Base-by-base conservation (phyloP, 2,797 vertebrate genomes). In the Diplodus sargus region DNA sequence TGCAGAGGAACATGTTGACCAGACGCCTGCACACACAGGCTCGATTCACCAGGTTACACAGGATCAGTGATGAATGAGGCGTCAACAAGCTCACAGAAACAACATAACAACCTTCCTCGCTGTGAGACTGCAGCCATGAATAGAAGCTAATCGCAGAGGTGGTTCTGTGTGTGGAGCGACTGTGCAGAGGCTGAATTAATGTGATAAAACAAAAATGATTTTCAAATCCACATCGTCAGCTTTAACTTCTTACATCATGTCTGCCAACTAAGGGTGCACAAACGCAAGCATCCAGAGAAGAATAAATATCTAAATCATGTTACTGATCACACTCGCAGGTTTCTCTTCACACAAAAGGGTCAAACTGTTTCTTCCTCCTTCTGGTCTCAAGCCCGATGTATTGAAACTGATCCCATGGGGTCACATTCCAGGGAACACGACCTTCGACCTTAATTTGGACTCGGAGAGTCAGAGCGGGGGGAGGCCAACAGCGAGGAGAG, bases 381-480 rank as follows among this genome's bases (percentile, higher is more conserved):
- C 5, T 0, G 57, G 42, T 70, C 16, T 43, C 28, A 48, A 51
- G 17, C 30, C 54, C 60, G 18, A 64, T 16, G 4, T 7, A 10
- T 7, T 52, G 54, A 78, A 84, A 70, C 14, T 18, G 64, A 85
- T 75, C 59, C 22, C 28, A 15, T 39, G 0, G 22, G 54, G 12
- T 73, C 23, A 74, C 53, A 78, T 78, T 75, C 63, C 28, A 59
- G 23, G 28, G 8, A 49, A 39, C 30, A 14, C 63, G 70, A 88
- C 83, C 86, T 83, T 62, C 81, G 8, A 76, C 79, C 57, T 81
- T 43, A 10, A 39, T 45, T 45, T 34, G 25, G 75, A 14, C 28
- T 70, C 12, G 25, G 13, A 49, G 2, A 13, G 14, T 34, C 23
- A 43, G 34, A 39, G 34, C 8, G 0, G 9, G 9, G 39, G 39